These are phyloP conservation scores for Pegea sp. DNA, from an alignment of 23 tunicate species.

Conservation along the genomic window DNA sequence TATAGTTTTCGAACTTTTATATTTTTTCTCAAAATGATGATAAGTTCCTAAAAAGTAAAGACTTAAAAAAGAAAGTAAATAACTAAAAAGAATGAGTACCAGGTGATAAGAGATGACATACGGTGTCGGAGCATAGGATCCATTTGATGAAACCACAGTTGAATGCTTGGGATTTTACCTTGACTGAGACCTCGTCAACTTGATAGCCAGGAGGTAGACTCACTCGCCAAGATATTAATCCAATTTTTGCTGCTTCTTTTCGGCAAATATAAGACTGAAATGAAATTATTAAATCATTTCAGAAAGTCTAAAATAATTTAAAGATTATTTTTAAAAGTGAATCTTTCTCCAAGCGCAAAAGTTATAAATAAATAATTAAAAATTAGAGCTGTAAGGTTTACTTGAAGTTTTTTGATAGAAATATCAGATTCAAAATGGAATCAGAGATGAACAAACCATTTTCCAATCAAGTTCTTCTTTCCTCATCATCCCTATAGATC, in stretches of 20 bases:
- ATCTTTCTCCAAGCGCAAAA: too few relatives aligned
- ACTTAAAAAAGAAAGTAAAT: too few relatives aligned
- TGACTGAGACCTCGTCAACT: neutral
- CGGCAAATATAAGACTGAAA: neutral
- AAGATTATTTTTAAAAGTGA: too few relatives aligned
- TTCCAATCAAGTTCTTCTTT: conserved; percentile 1
- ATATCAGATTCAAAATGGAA: too few relatives aligned
- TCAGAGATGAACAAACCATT: neutral
- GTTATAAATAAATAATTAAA: too few relatives aligned
- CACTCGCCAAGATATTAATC: neutral
- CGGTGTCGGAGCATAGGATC: neutral
- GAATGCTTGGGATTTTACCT: neutral
- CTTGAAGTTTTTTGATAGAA: too few relatives aligned
- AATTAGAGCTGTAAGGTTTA: too few relatives aligned
- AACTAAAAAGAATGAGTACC: too few relatives aligned
- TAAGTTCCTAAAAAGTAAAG: neutral
- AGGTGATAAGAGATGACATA: neutral
- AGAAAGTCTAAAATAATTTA: too few relatives aligned
- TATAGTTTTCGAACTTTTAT: neutral
- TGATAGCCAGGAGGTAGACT: neutral
- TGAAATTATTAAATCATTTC: too few relatives aligned
- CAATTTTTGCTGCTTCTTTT: neutral
- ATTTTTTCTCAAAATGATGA: neutral
- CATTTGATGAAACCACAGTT: neutral
- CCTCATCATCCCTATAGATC: neutral